These are phyloP conservation scores for Chiloscyllium punctatum DNA, from an alignment of 2,797 vertebrate genomes.

Conservation along the genomic window DNA sequence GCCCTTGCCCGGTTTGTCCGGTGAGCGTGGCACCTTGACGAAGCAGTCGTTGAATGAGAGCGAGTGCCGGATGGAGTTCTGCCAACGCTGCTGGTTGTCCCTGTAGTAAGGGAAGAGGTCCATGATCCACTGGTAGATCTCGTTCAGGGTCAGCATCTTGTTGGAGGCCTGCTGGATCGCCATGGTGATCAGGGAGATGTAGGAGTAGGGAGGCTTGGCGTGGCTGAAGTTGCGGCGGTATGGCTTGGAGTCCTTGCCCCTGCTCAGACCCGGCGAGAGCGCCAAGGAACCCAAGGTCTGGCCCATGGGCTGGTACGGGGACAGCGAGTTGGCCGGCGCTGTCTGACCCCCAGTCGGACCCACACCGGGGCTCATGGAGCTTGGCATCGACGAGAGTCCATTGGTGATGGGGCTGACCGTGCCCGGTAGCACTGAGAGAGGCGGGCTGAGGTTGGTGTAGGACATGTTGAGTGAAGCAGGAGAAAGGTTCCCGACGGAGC, in stretches of 20 bases:
- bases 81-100: conserved; percentile 86
- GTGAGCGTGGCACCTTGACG: conserved; percentile 80
- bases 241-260: conserved; percentile 63
- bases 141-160: conserved; percentile 85
- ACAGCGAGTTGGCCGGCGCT: conserved; percentile 58
- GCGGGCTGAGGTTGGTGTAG: conserved; percentile 57
- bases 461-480: conserved; percentile 67
- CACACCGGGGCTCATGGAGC: conserved; percentile 60
- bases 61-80: conserved; percentile 85
- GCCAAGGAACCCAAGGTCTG: conserved; percentile 66
- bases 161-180: conserved; percentile 81
- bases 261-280: conserved; percentile 56
- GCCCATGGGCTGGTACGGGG: conserved; percentile 69
- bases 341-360: conserved; percentile 58
- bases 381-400: conserved; percentile 60
- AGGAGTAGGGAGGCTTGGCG: conserved; percentile 49
- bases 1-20: conserved; percentile 82
- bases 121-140: conserved; percentile 95
- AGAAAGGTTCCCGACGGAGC: conserved; percentile 44
- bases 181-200: conserved; percentile 54
- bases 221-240: conserved; percentile 79
- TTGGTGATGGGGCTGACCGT: conserved; percentile 59
- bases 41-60: conserved; percentile 90
- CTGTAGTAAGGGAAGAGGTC: conserved; percentile 85
- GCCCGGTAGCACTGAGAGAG: conserved; percentile 54